Base-by-base conservation (phyloP, 2,888 invertebrate species). In the Metellina segmentata region DNA sequence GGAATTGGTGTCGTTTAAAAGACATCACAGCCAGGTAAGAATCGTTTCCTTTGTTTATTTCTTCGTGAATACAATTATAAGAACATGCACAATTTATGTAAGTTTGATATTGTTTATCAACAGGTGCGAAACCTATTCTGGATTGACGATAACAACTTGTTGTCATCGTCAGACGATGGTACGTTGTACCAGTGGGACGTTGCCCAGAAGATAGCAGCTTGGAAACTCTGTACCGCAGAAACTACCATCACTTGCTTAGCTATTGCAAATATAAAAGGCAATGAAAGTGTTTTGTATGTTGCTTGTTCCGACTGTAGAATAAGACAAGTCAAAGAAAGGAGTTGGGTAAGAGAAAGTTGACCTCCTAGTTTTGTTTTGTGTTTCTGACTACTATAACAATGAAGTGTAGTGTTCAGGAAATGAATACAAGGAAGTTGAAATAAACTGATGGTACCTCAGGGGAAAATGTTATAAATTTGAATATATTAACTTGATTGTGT, bases 131-230 rank as follows among this genome's bases (percentile, higher is more conserved):
- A 20, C 13, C 49, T 86, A 11, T 13, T 70, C 4, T 86, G 85
- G 85, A 78, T 51, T 7, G 48, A 86, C n/a, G 70, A 78, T 20
- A 78, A 69, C 7, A 19, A 13, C 11, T 19, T 86, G 20, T n/a
- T 86, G 16, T 86, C 85, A 2, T 86, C 85, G 0, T 70, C 78
- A 8, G 69, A 48, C 2, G 70, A 69, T 1, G 85, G 77, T 0
- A 20, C 20, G 7, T 16, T 86, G n/a, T 13, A 70, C 34, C 77
- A 86, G 34, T 86, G 85, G 85, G 51, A 86, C 70, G 20, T 86
- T 11, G 16, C 20, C 2, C 19, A 19, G 0, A 86, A 86, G 51
- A 70, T 7, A 19, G 16, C 19, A 2, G 7, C 49, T 9, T 86
- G 61, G 85, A 51, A 16, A 7, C n/a, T 16, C 11, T n/a, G 6